phyloP scores from a whole-genome alignment of 2,113 vertebrate species.

The Xyliphius kryptos region DNA sequence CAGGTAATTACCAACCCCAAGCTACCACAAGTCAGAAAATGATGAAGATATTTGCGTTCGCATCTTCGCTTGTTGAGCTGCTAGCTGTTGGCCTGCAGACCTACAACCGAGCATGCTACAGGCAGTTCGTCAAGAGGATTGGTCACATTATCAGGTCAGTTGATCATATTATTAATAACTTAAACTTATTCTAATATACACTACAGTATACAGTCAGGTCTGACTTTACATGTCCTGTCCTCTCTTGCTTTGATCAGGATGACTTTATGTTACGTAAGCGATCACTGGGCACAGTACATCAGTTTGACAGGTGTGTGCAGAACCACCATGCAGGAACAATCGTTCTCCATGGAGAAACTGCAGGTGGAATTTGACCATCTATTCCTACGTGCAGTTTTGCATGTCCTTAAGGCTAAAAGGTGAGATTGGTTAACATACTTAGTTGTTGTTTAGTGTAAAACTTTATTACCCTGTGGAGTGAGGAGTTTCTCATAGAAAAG shows the following conservation, averaged over 20 bases:
- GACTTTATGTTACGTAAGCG: conserved; percentile 88
- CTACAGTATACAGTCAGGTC: no score
- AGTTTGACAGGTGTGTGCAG: conserved; percentile 53
- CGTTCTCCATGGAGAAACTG: conserved; percentile 80
- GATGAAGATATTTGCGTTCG: conserved; percentile 95
- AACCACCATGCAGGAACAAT: conserved; percentile 54
- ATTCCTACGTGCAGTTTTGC: conserved; percentile 84
- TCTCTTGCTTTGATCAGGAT: conserved; percentile 62
- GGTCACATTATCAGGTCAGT: conserved; percentile 90
- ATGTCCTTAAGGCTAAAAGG: conserved; percentile 95
- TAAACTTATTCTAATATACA: no score
- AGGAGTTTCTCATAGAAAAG: no score
- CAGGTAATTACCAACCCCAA: conserved; percentile 82
- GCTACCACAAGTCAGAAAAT: conserved; percentile 86
- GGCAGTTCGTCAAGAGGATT: conserved; percentile 92
- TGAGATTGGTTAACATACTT: no score
- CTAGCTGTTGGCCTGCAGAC: conserved; percentile 84
- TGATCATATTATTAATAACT: no score
- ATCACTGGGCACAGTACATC: conserved; percentile 90
- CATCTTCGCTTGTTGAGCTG: conserved; percentile 84
- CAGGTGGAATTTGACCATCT: conserved; percentile 92
- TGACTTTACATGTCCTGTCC: neutral
- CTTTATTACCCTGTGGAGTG: no score
- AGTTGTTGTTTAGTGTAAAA: no score
- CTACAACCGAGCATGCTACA: conserved; percentile 88